Evolutionary conservation across 2,113 vertebrate genomes (phyloP).

Genomic region (Eubucco bourcierii): DNA sequence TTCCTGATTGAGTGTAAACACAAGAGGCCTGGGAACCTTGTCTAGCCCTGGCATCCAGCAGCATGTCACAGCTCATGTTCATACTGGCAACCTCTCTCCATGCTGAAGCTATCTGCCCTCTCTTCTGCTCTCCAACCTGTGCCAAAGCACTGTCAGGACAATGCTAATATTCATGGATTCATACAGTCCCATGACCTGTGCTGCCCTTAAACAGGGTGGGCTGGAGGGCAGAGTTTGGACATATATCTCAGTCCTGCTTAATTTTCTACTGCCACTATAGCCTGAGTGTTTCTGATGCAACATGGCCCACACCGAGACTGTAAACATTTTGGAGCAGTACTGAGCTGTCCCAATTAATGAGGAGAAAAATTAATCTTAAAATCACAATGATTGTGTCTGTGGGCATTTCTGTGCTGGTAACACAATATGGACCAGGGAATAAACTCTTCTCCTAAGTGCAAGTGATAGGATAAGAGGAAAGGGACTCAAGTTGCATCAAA

Average conservation of each 20-base stretch:
- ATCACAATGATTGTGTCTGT: not conserved
- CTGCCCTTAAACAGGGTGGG: not conserved
- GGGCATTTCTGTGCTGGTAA: not conserved
- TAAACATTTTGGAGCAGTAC: not conserved
- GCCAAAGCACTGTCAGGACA: not conserved
- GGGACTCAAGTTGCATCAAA: too few species aligned
- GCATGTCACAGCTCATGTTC: not conserved
- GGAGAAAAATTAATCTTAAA: not conserved
- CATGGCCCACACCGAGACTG: not conserved
- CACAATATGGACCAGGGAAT: not conserved
- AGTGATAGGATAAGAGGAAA: too few species aligned
- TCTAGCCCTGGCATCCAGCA: not conserved
- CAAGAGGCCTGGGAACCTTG: not conserved
- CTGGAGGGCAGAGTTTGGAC: not conserved
- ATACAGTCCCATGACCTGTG: not conserved
- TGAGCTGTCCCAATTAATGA: not conserved
- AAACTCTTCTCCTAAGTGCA: too few species aligned
- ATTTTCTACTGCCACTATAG: not conserved
- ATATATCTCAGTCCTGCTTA: not conserved
- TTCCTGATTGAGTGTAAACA: not conserved
- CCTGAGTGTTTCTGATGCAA: not conserved
- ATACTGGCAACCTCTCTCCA: not conserved
- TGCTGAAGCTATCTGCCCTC: not conserved
- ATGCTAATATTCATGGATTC: not conserved
- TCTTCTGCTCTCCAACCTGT: not conserved